A percentile compares a stretch with the other conserved stretches of the same genome.
These are phyloP conservation scores for Thumatha senex DNA, from an alignment of 2,888 invertebrate species.

Conservation along the genomic window DNA sequence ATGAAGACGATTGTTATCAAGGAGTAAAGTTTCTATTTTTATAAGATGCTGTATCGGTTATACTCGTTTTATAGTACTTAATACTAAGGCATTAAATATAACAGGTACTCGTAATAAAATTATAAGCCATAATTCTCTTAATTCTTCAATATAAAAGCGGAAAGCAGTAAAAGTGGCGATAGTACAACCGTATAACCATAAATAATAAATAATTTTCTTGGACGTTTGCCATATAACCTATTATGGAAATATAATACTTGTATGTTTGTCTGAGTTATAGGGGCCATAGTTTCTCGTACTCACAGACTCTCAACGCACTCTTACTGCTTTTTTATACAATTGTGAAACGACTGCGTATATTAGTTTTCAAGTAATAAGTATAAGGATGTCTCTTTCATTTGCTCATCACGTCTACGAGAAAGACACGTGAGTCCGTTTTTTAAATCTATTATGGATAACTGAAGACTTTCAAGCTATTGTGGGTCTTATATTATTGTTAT, in stretches of 20 bases:
- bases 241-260: slow-evolving; percentile 33
- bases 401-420: slow-evolving; percentile 45
- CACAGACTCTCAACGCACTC: slow-evolving; percentile 41
- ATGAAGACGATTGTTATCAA: no score
- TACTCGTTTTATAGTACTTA: background rate
- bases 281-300: slow-evolving; percentile 36
- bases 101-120: background rate
- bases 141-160: background rate
- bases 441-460: no score
- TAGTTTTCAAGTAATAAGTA: slow-evolving; percentile 24
- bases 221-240: slow-evolving; percentile 24
- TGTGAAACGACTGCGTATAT: slow-evolving; percentile 33
- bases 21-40: no score
- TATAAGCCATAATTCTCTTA: background rate
- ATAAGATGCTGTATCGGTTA: no score
- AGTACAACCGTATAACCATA: slow-evolving; percentile 1
- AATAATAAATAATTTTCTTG: background rate
- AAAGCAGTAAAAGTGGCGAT: slow-evolving; percentile 13
- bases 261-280: slow-evolving; percentile 26
- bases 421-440: slow-evolving; percentile 42
- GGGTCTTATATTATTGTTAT: slow-evolving; percentile 23
- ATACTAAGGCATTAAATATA: background rate
- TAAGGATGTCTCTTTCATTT: slow-evolving; percentile 48
- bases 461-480: slow-evolving; percentile 12
- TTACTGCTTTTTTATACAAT: slow-evolving; percentile 37